A percentile compares a stretch with the other conserved stretches of the same genome.
Conservation (phyloP, 2,797 vertebrate species). For the Etheostoma nigrum region DNA sequence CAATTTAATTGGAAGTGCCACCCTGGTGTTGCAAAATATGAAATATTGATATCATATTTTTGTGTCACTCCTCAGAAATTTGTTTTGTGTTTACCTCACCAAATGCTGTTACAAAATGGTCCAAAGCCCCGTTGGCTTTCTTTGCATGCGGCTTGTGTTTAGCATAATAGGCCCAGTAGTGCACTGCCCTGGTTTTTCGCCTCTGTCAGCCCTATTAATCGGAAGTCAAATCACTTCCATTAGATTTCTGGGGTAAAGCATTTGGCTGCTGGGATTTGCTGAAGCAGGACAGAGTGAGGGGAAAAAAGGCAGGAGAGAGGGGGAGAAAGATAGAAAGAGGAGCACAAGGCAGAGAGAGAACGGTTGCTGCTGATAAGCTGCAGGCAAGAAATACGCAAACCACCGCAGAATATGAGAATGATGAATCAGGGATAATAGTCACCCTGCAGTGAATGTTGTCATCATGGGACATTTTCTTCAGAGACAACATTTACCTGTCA, state of each 20-base stretch:
- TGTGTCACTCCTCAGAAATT: slow-evolving; percentile 55
- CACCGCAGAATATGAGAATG: slow-evolving; percentile 80
- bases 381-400: slow-evolving; percentile 79
- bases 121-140: slow-evolving; percentile 52
- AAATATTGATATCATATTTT: slow-evolving; percentile 67
- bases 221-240: slow-evolving; percentile 84
- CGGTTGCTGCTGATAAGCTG: slow-evolving; percentile 82
- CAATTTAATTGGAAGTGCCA: slow-evolving; percentile 60
- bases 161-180: slow-evolving; percentile 73
- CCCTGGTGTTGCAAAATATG: slow-evolving; percentile 21
- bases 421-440: slow-evolving; percentile 85
- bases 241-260: slow-evolving; percentile 80
- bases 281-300: slow-evolving; percentile 72
- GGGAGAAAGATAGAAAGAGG: slow-evolving; percentile 53
- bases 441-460: slow-evolving; percentile 83
- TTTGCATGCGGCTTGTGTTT: slow-evolving; percentile 62
- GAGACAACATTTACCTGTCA: slow-evolving; percentile 86
- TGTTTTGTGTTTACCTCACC: slow-evolving; percentile 67
- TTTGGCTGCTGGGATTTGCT: slow-evolving; percentile 82
- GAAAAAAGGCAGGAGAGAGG: slow-evolving; percentile 27
- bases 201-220: slow-evolving; percentile 82
- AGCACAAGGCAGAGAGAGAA: slow-evolving; percentile 64
- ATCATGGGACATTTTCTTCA: slow-evolving; percentile 82
- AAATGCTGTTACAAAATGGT: slow-evolving; percentile 64
- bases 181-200: slow-evolving; percentile 69